Evolutionary conservation across 2,797 vertebrate species (phyloP), one percentile per base, ranked within the genome.

Genomic region (Otolemur crassicaudatus): DNA sequence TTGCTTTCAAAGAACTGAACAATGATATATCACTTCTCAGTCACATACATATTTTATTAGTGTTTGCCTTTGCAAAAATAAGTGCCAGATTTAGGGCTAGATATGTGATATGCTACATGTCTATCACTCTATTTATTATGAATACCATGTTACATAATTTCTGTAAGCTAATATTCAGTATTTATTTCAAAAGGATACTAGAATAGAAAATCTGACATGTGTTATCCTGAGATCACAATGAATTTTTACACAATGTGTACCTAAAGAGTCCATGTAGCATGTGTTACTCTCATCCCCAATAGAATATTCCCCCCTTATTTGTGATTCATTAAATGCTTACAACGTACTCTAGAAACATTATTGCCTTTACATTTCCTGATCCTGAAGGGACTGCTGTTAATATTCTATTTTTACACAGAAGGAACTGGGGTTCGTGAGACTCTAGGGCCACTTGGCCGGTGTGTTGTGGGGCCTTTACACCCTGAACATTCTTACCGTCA

Each of bases 51-150:
- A 67, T 77, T 87, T 84, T 22, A 49, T 49, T 73, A 90, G 53
- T 37, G 17, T 87, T 93, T 95, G 76, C 92, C 34, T 97, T 95
- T 94, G 27, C 16, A 79, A 81, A 94, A 87, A 58, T 40, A 92
- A 31, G 40, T 76, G 80, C 82, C 85, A 79, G 40, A 61, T 81
- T 94, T 63, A 85, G 63, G 76, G 13, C 23, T 81, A 83, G 61
- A 40, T 94, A 73, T 85, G 69, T 73, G 34, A 76, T 70, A 73
- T 58, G 69, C 63, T 69, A 61, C 6, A 13, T 46, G 53, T 73
- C 77, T 77, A 23, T 91, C 63, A 22, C 40, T 92, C 40, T 85
- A 56, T 40, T 91, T 95, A 88, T 91, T 95, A 88, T 58, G 43
- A 91, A 93, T 60, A 37, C 22, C 20, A 69, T 84, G 49, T 49